Evolutionary conservation across 1,140 invertebrate genomes (phyloP).

Genomic region (Drosophila auraria): DNA sequence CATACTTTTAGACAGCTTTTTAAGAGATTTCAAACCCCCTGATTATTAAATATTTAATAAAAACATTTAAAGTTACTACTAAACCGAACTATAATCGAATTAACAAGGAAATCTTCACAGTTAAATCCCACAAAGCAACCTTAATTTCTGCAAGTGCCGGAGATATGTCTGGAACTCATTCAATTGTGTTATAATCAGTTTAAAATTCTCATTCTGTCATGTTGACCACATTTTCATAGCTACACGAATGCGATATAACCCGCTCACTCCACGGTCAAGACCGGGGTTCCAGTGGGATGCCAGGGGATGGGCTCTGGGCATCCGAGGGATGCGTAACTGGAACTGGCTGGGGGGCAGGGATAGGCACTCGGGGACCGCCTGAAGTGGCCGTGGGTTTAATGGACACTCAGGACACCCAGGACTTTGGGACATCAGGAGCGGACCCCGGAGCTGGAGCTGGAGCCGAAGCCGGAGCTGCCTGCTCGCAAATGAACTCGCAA

Average conservation of each 20-base stretch:
- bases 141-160: too few species aligned
- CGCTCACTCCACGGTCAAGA: not conserved
- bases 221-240: slow-evolving; percentile 16
- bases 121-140: too few species aligned
- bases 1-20: too few species aligned
- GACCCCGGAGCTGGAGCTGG: not conserved
- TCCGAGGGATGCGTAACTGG: slow-evolving; percentile 15
- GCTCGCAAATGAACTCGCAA: slow-evolving; percentile 44
- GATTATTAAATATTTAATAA: too few species aligned
- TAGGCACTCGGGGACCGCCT: slow-evolving; percentile 22
- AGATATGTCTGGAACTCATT: not conserved
- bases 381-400: slow-evolving; percentile 41
- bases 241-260: slow-evolving; percentile 3
- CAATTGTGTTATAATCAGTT: slow-evolving; percentile 5
- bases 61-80: too few species aligned
- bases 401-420: slow-evolving; percentile 23
- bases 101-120: too few species aligned
- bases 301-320: not conserved
- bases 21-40: too few species aligned
- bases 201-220: not conserved
- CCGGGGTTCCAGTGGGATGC: slow-evolving; percentile 1
- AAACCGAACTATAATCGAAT: too few species aligned
- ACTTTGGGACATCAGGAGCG: not conserved
- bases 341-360: slow-evolving; percentile 4
- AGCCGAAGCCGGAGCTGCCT: not conserved